Evolutionary conservation across 2,888 invertebrate genomes (phyloP), one percentile per base, ranked within the genome.

Genomic region (Pharmacophagus antenor): DNA sequence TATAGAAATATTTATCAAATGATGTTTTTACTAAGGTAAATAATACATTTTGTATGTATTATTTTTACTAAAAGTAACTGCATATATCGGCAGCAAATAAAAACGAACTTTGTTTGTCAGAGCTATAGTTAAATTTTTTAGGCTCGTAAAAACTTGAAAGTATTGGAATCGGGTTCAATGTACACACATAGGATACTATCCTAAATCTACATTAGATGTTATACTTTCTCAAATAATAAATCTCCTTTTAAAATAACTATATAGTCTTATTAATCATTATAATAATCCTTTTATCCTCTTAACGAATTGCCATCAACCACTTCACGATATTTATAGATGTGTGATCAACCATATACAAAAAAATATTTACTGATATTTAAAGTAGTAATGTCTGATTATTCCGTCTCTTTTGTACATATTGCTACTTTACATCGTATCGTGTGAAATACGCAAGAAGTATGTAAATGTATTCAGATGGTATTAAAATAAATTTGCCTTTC

Each of bases 161-260:
- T 52, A 68, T 60, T 64, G 67, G 70, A 73, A 63, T 1, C 64
- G 64, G 63, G 62, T 67, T 68, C 65, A 68, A 65, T 71, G 66
- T 68, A 18, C 63, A 68, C 67, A 68, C 66, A 63, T 60, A 67
- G 63, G 55, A 53, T 63, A 37, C 6, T 64, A 62, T 62, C 65
- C 65, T 63, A 66, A 71, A 80, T 76, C 72, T 79, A 79, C 73
- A 76, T 58, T 74, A 69, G 71, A 72, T 79, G 78, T 74, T 73
- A 74, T 75, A 71, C 44, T 68, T 68, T 68, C 72, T 72, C 74
- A 74, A 74, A 66, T 70, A 63, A 63, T 63, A 57, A 62, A 65
- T 63, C 58, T 56, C 62, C 42, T 57, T 65, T 68, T 66, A 66
- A 63, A 61, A 63, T 64, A 67, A 65, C 58, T 62, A 64, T 61